These are phyloP conservation scores for Barbus barbus DNA, from an alignment of 2,113 vertebrate species.

Conservation along the genomic window DNA sequence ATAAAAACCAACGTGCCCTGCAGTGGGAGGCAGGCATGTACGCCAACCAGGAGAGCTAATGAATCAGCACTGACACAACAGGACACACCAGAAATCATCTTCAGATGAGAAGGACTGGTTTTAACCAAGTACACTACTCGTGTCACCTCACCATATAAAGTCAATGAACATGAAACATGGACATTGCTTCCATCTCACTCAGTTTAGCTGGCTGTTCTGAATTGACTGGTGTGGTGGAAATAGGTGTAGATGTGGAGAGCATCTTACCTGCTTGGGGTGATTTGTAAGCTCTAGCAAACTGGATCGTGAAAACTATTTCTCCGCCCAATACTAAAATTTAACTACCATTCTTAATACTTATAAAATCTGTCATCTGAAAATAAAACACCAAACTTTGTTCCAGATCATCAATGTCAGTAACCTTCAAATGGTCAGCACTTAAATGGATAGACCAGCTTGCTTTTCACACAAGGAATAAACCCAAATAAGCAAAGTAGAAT, in stretches of 20 bases:
- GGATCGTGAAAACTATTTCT: neutral
- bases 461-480: neutral
- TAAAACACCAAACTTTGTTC: neutral
- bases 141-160: neutral
- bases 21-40: constrained; percentile 84
- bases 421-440: neutral
- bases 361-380: neutral
- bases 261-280: neutral
- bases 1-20: constrained; percentile 78
- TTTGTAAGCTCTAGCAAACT: neutral
- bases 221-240: neutral
- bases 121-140: constrained; percentile 26
- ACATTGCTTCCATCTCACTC: neutral
- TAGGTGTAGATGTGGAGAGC: neutral
- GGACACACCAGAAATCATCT: neutral
- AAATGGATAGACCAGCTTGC: neutral
- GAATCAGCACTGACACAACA: constrained; percentile 27
- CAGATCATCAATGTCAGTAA: neutral
- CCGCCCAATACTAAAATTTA: neutral
- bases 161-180: neutral
- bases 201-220: neutral
- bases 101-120: constrained; percentile 5
- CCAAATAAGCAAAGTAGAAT: neutral
- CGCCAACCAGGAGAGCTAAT: constrained; percentile 61
- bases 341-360: neutral